A percentile compares a stretch with the other conserved stretches of the same genome.
phyloP scores from a whole-genome alignment of 2,888 invertebrate species.

The Stegana nigrithorax region DNA sequence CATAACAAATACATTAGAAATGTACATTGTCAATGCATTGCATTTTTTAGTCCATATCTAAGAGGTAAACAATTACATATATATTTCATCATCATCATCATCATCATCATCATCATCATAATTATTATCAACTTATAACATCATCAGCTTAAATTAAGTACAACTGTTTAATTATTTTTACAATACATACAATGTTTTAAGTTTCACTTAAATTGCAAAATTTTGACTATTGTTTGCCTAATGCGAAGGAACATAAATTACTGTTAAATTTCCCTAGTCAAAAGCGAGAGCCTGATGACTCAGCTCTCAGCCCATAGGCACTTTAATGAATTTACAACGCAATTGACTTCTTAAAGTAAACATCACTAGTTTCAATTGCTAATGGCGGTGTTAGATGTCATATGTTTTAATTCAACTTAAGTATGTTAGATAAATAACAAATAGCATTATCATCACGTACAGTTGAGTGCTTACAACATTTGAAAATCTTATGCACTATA shows the following conservation, averaged over 20 bases:
- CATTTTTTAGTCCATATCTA: background rate
- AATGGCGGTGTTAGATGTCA: background rate
- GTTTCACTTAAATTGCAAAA: background rate
- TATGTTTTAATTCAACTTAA: background rate
- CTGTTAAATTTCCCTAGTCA: background rate
- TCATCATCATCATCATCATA: too few species aligned
- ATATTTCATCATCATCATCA: background rate
- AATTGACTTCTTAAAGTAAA: background rate
- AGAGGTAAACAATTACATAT: background rate
- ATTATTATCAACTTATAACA: background rate
- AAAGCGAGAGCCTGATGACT: background rate
- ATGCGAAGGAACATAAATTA: background rate
- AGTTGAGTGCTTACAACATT: conserved; percentile 39
- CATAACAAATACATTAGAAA: background rate
- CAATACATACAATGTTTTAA: conserved; percentile 1
- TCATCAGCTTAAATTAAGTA: conserved; percentile 5
- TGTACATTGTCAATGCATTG: background rate
- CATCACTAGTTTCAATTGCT: too few species aligned
- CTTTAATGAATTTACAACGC: background rate
- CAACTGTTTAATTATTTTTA: background rate
- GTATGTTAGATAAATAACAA: background rate
- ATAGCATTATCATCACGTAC: conserved; percentile 9
- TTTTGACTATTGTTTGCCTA: background rate
- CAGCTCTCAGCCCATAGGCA: background rate
- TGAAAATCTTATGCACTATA: conserved; percentile 31